Conservation (phyloP, 2,888 invertebrate species). For the Agrochola litura region DNA sequence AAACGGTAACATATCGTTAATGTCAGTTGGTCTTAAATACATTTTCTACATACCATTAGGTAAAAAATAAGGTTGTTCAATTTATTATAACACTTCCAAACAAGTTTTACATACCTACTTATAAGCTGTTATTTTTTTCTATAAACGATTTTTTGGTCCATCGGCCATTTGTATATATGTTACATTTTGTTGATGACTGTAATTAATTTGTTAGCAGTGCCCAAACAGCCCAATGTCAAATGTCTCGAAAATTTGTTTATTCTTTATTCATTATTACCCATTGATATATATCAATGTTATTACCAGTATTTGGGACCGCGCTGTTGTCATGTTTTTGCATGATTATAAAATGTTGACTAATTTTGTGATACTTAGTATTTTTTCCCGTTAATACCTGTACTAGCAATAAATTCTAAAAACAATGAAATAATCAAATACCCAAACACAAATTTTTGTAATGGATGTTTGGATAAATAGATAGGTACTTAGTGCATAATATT, state of each 20-base stretch:
- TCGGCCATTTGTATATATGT: slow-evolving; percentile 30
- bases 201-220: slow-evolving; percentile 26
- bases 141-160: slow-evolving; percentile 16
- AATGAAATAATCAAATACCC: background rate
- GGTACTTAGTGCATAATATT: slow-evolving; percentile 12
- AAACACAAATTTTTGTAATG: background rate
- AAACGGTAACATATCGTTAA: background rate
- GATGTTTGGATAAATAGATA: background rate
- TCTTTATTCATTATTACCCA: slow-evolving; percentile 1
- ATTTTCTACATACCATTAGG: background rate
- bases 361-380: background rate
- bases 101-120: background rate
- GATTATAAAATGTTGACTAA: background rate
- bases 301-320: background rate
- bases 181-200: slow-evolving; percentile 21
- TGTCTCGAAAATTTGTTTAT: background rate
- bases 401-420: background rate
- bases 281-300: too few species aligned
- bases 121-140: slow-evolving; percentile 15
- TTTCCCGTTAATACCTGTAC: background rate
- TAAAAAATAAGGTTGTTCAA: slow-evolving; percentile 18
- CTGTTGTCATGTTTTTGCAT: background rate
- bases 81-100: slow-evolving; percentile 5
- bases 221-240: slow-evolving; percentile 22
- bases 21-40: slow-evolving; percentile 1